Base-by-base conservation (phyloP, 2,113 vertebrate species). In the Protomyctophum bolini region DNA sequence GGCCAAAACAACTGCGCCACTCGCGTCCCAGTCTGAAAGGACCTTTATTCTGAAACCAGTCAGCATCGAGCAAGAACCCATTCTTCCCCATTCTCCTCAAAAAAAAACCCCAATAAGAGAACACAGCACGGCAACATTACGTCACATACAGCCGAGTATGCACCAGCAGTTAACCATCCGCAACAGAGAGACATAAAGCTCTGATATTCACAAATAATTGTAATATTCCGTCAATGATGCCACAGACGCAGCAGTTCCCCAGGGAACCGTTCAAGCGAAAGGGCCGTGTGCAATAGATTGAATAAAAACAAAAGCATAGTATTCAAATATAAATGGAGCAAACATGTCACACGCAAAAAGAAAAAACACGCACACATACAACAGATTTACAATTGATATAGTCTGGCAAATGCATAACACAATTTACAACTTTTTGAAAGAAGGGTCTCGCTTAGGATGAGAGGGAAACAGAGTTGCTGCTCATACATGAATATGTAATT, bases 81-180 rank as follows among this genome's bases (percentile, higher is more conserved):
- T 14, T 29, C 63, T 48, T 8, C 15, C 45, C 54, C 10, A 8
- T 11, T 0, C 47, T 1, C 7, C 11, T 14, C 9, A 9, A 48
- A n/a, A n/a, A n/a, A n/a, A n/a, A 48, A 0, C 57, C 63, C 49
- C 0, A 49, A 46, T 66, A 68, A 54, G 67, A 77, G 10, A 87
- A 65, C 78, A 87, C 82, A 55, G 83, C 77, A 79, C 58, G 0
- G 76, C 75, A 75, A 81, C 75, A 75, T 72, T 64, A 83, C 67
- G 70, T 82, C 79, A 84, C 79, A 58, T 72, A 72, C 73, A 81
- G 83, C 84, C 45, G 77, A 6, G 70, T 58, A 70, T 45, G 73
- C 3, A 10, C 74, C 81, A 83, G 75, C 80, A 65, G 78, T 66
- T 70, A 49, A 73, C 68, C 78, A 82, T 58, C 60, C 57, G 76